Evolutionary conservation across 2,888 invertebrate species (phyloP).

Genomic region (Matsumyia berberina): DNA sequence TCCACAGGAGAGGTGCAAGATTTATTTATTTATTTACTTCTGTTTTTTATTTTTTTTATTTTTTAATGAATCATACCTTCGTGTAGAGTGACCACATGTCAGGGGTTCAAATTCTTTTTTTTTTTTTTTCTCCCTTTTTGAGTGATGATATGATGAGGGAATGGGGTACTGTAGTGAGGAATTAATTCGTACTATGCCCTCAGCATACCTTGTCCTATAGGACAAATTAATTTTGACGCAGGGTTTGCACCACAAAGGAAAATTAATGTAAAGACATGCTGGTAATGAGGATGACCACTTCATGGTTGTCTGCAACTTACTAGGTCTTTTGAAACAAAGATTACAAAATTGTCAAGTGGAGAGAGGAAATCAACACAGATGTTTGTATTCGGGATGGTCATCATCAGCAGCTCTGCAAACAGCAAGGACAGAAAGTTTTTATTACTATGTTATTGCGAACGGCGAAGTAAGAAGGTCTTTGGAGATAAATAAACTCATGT

Average conservation of each 20-base stretch:
- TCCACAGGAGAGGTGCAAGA: neutral
- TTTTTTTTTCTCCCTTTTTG: neutral
- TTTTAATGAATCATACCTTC: neutral
- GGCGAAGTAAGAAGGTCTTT: too few relatives aligned
- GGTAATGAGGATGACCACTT: too few relatives aligned
- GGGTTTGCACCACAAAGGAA: neutral
- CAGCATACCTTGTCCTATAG: neutral
- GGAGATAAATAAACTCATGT: too few relatives aligned
- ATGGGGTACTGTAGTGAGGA: neutral
- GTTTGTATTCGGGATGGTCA: too few relatives aligned
- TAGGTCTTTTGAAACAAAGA: too few relatives aligned
- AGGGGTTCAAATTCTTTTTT: neutral
- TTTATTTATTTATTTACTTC: too few relatives aligned
- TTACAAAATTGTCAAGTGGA: too few relatives aligned
- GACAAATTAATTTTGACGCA: neutral
- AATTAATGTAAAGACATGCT: neutral
- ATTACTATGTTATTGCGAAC: too few relatives aligned
- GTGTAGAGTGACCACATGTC: slow-evolving; percentile 12
- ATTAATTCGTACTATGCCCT: slow-evolving; percentile 21
- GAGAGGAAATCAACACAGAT: too few relatives aligned
- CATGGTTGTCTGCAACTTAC: too few relatives aligned
- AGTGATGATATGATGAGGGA: neutral
- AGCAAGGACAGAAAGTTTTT: too few relatives aligned
- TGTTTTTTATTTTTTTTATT: slow-evolving; percentile 22
- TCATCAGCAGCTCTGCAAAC: too few relatives aligned